Base-by-base conservation (phyloP, 2,113 vertebrate genomes). In the Nothobranchius furzeri region DNA sequence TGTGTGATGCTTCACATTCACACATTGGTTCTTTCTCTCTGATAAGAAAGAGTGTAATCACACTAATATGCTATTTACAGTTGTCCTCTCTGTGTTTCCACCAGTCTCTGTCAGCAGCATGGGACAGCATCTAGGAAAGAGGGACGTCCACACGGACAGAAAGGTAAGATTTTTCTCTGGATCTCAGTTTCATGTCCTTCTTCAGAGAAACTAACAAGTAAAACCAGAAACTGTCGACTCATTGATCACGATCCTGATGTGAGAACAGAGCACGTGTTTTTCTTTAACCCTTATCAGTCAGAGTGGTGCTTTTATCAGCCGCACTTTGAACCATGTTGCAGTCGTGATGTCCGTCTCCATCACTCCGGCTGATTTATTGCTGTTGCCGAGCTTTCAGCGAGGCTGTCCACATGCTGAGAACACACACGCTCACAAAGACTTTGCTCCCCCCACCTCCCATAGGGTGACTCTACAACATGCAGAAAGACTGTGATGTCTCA, bases 101-200 rank as follows among this genome's bases (percentile, higher is more conserved):
- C 0, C 84, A 92, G 91, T 77, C 68, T 89, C 82, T 80, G 78
- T 88, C 70, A 76, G 50, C 80, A 92, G 85, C 84, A 92, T 92
- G 91, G 91, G 91, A 73, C 89, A 90, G 77, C 84, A 89, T 85
- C 84, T 91, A 70, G 90, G 43, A 75, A 92, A 92, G 76, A 89
- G 46, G 12, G 89, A 89, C 40, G 49, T 58, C 1, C 78, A 79
- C 13, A 15, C 47, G 30, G 86, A 85, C 49, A 76, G 46, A 73
- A 85, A 82, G 91, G 91, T 91, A 90, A 78, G 78, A 64, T 12
- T 42, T 50, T 12, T 55, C 20, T 9, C 7, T 6, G 11, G 30
- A 4, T 37, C 30, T 30, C 7, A 13, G 56, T 24, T 14, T 5
- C 36, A 17, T 49, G 30, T 17, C 11, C 50, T 45, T 0, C 13